Percentiles rank a stretch among this genome's conserved stretches.
Conservation (phyloP, 2,888 invertebrate genomes). For the Itoplectis maculator region DNA sequence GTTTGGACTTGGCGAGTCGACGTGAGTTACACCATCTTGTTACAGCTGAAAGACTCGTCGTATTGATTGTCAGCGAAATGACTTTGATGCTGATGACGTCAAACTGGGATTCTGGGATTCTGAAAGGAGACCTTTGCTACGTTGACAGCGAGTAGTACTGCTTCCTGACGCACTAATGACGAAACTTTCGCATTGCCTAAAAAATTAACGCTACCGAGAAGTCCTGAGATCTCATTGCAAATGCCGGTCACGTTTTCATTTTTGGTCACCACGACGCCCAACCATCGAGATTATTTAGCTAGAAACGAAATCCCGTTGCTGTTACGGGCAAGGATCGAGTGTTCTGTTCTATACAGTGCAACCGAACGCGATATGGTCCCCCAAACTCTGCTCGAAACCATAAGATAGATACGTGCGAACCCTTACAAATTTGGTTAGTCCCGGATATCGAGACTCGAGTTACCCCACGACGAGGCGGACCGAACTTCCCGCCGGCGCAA, state of each 20-base stretch:
- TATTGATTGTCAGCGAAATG: background rate
- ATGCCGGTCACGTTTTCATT: background rate
- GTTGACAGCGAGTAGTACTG: too few relatives aligned
- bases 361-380: background rate
- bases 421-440: slow-evolving; percentile 40
- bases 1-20: slow-evolving; percentile 22
- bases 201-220: background rate
- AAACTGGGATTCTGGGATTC: background rate
- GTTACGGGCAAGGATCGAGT: background rate
- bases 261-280: background rate
- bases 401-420: slow-evolving; percentile 33
- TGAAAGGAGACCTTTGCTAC: too few relatives aligned
- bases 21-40: background rate
- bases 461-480: slow-evolving; percentile 22
- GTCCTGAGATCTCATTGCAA: background rate
- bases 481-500: slow-evolving; percentile 48
- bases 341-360: background rate
- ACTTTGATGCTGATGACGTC: background rate
- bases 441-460: slow-evolving; percentile 40
- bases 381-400: slow-evolving; percentile 18
- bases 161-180: too few relatives aligned
- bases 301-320: slow-evolving; percentile 29
- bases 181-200: too few relatives aligned
- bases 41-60: background rate
- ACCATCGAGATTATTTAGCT: too few relatives aligned